phyloP scores from a whole-genome alignment of 2,888 invertebrate genomes.

The Sphinx pinastri region DNA sequence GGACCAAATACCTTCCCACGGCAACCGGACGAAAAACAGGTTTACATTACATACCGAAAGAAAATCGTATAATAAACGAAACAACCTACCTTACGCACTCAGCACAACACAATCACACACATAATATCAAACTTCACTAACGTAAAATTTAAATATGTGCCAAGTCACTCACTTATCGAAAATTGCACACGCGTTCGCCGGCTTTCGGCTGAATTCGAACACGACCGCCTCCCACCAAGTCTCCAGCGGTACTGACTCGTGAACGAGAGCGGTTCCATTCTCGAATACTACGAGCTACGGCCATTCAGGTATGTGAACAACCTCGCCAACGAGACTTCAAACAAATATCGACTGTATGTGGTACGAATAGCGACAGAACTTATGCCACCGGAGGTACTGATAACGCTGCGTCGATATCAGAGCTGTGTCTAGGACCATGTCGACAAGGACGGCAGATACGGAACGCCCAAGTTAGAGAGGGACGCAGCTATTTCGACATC shows the following conservation, averaged over 20 bases:
- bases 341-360: constrained; percentile 57
- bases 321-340: constrained; percentile 56
- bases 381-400: constrained; percentile 55
- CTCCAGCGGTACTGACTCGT: constrained; percentile 63
- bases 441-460: constrained; percentile 54
- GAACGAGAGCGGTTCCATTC: constrained; percentile 70
- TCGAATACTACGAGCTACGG: constrained; percentile 77
- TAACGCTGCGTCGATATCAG: constrained; percentile 82
- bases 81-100: constrained; percentile 64
- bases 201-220: constrained; percentile 39
- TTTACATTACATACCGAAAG: constrained; percentile 73
- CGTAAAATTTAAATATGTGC: constrained; percentile 59
- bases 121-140: constrained; percentile 68
- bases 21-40: constrained; percentile 76
- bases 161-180: constrained; percentile 43
- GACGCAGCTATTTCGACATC: constrained; percentile 61
- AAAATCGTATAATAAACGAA: constrained; percentile 68
- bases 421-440: constrained; percentile 77
- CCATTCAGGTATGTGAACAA: constrained; percentile 81
- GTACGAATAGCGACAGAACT: constrained; percentile 54
- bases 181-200: constrained; percentile 62
- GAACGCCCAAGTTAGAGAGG: constrained; percentile 44
- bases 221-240: constrained; percentile 42
- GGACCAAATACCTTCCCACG: constrained; percentile 76
- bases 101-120: constrained; percentile 59